Conservation (phyloP, 1,140 invertebrate species). For the Drosophila trapezifrons region DNA sequence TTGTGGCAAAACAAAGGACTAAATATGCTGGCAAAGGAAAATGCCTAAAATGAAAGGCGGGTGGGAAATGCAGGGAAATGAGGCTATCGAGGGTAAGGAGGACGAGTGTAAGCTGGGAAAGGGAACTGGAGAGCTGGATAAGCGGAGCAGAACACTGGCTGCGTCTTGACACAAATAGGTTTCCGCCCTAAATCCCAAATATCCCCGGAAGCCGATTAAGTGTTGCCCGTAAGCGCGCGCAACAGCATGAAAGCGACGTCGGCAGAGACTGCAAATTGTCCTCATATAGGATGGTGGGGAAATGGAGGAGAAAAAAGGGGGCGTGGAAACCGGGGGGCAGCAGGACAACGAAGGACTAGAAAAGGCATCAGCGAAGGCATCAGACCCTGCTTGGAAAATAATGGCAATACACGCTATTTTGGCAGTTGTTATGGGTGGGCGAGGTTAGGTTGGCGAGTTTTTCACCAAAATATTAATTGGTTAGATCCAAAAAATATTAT, state of each 20-base stretch:
- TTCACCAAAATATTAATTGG: background rate
- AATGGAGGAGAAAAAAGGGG: background rate
- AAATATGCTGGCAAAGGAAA: conserved; percentile 70
- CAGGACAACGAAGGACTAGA: conserved; percentile 33
- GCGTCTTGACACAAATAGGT: conserved; percentile 82
- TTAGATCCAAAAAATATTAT: background rate
- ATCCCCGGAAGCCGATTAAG: conserved; percentile 82
- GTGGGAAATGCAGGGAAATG: conserved; percentile 28
- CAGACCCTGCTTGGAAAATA: conserved; percentile 59
- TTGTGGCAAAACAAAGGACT: conserved; percentile 77
- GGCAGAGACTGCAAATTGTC: conserved; percentile 67
- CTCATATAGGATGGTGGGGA: conserved; percentile 21
- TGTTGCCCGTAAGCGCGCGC: conserved; percentile 77
- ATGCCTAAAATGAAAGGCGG: conserved; percentile 72
- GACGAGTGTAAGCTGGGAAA: conserved; percentile 6
- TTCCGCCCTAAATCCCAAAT: conserved; percentile 82
- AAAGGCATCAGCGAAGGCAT: conserved; percentile 38
- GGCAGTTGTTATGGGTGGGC: conserved; percentile 50
- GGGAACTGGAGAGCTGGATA: conserved; percentile 15
- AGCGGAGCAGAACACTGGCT: conserved; percentile 52
- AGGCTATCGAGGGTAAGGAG: conserved; percentile 17
- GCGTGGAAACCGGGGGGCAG: background rate
- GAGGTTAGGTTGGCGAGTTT: conserved; percentile 13
- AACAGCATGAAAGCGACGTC: conserved; percentile 68
- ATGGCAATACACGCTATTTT: conserved; percentile 76